Evolutionary conservation across 2,113 vertebrate genomes (phyloP).

Genomic region (Hippocampus comes): DNA sequence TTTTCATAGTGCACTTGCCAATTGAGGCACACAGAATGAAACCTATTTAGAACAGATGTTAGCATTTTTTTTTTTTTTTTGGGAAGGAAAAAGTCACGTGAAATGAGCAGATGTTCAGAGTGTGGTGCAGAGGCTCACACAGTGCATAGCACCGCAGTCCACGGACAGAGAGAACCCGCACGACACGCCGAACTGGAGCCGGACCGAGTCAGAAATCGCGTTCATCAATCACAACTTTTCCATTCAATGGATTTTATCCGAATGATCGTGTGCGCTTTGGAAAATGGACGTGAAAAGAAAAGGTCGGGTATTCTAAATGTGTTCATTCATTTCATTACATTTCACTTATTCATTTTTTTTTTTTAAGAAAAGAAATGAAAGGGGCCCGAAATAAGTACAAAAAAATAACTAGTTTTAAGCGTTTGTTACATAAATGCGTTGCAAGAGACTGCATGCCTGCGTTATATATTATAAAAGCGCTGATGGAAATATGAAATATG

Average conservation of each 20-base stretch:
- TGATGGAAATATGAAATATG: conserved; percentile 1
- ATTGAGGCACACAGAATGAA: conserved; percentile 83
- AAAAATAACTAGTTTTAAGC: too few relatives aligned
- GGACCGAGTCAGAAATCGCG: background rate
- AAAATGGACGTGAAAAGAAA: conserved; percentile 1
- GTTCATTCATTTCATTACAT: background rate
- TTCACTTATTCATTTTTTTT: too few relatives aligned
- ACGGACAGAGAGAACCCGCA: conserved; percentile 42
- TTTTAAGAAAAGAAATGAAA: too few relatives aligned
- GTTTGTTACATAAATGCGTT: background rate
- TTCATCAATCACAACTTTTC: background rate
- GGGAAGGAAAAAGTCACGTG: conserved; percentile 80
- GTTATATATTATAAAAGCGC: background rate
- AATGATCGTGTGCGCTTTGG: background rate
- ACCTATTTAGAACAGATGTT: conserved; percentile 92
- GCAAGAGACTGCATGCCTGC: background rate
- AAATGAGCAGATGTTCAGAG: conserved; percentile 83
- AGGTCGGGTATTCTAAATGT: conserved; percentile 31
- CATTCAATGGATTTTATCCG: background rate
- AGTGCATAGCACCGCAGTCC: conserved; percentile 63
- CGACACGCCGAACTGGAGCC: background rate
- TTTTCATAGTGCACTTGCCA: conserved; percentile 66
- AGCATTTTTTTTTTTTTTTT: conserved; percentile 53
- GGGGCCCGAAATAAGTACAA: too few relatives aligned
- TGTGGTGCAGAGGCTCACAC: conserved; percentile 19